Base-by-base conservation (phyloP, 92 coral and sea anemone species). In the Porites lobata region DNA sequence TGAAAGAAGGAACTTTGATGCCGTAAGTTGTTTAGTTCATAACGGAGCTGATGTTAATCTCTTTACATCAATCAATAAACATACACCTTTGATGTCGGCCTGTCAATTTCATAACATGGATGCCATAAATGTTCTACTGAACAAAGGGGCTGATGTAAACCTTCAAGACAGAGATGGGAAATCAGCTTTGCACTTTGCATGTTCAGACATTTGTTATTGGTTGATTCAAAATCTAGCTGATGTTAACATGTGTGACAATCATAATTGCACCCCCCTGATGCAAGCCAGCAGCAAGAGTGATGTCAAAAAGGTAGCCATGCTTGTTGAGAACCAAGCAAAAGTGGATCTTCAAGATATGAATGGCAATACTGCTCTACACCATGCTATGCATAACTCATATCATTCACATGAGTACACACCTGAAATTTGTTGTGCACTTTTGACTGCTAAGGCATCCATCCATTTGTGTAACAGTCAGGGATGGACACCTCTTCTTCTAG, bases 181-280 rank as follows among this genome's bases (percentile, higher is more conserved):
- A 9, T 8, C 13, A 12, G 61, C 61, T 9, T 14, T 56, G 3
- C 61, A 56, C 61, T 14, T 10, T 11, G 61, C 61, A 0, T 9
- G 2, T 10, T 54, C 15, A 10, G 59, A 54, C 3, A 56, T 8
- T 56, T 10, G 11, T 10, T 2, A 14, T 2, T 56, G 61, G 2
- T 56, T 56, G 61, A 56, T 56, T 56, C 11, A 56, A 56, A 0
- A 9, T 56, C 13, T 90, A 56, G 96, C 96, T 8, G 83, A 86
- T 66, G 84, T 91, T 9, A 87, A 93, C 59, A 92, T 86, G 9
- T 62, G 88, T 19, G 90, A 90, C 76, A 93, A 90, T 57, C 83
- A 90, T 65, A 87, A 93, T 20, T 90, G 90, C 82, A 93, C 96
- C 38, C 96, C 96, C 0, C 75, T 93, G 69, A 93, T 93, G 96